Evolutionary conservation across 2,113 vertebrate species (phyloP).

Genomic region (Gadus chalcogrammus): DNA sequence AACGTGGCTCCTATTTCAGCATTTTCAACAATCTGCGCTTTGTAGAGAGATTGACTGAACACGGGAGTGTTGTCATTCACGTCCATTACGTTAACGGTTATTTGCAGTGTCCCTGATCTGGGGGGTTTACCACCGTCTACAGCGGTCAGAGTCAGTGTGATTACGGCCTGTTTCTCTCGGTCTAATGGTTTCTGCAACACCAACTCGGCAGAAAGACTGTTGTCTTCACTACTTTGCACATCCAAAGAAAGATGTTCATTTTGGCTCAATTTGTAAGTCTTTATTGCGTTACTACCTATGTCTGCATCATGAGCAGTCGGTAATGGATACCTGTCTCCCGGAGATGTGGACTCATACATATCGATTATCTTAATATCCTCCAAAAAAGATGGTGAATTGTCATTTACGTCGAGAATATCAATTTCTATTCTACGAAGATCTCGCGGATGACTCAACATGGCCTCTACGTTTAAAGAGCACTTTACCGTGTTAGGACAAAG

Average conservation of each 20-base stretch:
- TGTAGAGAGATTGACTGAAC: constrained; percentile 54
- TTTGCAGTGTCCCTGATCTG: neutral
- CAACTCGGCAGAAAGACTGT: neutral
- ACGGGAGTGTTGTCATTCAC: constrained; percentile 53
- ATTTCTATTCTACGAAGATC: constrained; percentile 53
- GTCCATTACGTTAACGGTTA: neutral
- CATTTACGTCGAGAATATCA: constrained; percentile 63
- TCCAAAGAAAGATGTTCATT: constrained; percentile 37
- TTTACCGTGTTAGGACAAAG: constrained; percentile 59
- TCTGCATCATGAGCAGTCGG: constrained; percentile 42
- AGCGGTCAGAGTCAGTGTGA: neutral
- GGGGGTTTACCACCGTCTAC: neutral
- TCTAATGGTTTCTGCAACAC: neutral
- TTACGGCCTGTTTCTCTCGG: neutral
- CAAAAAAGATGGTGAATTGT: constrained; percentile 56
- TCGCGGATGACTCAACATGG: constrained; percentile 65
- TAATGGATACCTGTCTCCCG: constrained; percentile 42
- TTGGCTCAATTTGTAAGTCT: constrained; percentile 24
- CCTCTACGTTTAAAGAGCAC: constrained; percentile 67
- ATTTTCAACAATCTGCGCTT: constrained; percentile 54
- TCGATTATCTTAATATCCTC: constrained; percentile 13
- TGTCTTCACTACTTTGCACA: constrained; percentile 28
- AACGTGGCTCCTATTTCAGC: constrained; percentile 27
- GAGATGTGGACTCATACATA: constrained; percentile 22
- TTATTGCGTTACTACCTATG: constrained; percentile 25